These are phyloP conservation scores for Melanocharis versteri DNA, from an alignment of 2,113 vertebrate genomes.

Conservation along the genomic window DNA sequence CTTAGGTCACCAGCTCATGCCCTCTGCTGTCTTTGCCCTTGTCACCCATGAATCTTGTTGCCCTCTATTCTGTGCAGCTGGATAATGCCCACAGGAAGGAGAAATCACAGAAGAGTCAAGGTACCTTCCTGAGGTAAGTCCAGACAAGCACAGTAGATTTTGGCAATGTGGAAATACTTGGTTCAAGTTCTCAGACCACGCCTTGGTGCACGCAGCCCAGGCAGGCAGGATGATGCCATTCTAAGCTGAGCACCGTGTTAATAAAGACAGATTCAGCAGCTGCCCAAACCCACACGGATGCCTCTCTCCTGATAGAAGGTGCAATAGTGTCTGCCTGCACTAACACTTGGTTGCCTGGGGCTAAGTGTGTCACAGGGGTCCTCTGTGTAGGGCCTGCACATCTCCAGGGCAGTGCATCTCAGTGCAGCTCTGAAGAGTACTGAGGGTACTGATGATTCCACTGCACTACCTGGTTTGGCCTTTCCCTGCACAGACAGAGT, in stretches of 20 bases:
- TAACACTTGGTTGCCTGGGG: rapidly evolving
- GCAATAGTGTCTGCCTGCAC: background rate
- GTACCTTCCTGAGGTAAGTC: background rate
- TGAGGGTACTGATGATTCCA: background rate
- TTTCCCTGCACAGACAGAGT: background rate
- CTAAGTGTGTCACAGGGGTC: background rate
- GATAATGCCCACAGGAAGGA: background rate
- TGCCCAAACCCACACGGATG: rapidly evolving
- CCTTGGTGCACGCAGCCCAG: background rate
- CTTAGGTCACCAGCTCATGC: background rate
- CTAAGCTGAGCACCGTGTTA: background rate
- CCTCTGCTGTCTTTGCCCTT: background rate
- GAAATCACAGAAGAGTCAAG: background rate
- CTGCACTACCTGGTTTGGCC: background rate
- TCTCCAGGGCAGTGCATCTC: background rate
- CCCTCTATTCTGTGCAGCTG: background rate
- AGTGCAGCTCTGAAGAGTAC: background rate
- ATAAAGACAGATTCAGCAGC: background rate
- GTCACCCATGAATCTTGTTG: background rate
- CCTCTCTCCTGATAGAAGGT: background rate
- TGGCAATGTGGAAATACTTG: background rate
- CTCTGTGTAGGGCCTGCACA: background rate
- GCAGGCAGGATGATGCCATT: background rate
- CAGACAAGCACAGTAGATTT: background rate
- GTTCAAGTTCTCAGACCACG: background rate